Conservation (phyloP, 2,113 vertebrate genomes). For the Leucopsar rothschildi region DNA sequence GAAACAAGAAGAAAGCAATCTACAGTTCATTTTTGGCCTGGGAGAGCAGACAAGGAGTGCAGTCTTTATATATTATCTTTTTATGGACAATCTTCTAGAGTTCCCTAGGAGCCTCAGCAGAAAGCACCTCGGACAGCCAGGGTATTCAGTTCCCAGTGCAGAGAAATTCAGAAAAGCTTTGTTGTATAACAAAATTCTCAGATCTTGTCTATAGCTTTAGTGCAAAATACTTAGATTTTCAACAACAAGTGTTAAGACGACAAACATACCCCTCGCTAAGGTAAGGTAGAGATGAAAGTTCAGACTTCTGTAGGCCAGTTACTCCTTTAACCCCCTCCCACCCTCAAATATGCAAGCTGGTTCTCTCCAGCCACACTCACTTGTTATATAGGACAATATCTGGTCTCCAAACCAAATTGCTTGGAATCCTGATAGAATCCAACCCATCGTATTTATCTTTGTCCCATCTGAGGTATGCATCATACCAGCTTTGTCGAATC, state of each 20-base stretch:
- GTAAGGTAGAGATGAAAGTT: background rate
- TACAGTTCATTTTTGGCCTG: background rate
- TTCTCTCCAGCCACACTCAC: constrained; percentile 70
- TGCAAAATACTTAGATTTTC: background rate
- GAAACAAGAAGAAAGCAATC: background rate
- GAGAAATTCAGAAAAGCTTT: background rate
- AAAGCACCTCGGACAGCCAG: background rate
- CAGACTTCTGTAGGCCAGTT: background rate
- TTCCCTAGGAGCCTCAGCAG: background rate
- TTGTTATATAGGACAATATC: constrained; percentile 98
- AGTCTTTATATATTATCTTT: background rate
- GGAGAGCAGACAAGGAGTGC: background rate
- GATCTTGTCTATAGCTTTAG: background rate
- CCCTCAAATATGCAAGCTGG: background rate
- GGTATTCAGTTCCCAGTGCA: background rate
- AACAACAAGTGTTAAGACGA: background rate
- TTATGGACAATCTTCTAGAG: background rate
- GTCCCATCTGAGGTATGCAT: constrained; percentile 91
- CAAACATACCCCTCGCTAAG: background rate
- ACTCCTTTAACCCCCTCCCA: background rate
- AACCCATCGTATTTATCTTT: constrained; percentile 91
- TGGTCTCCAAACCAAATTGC: constrained; percentile 92
- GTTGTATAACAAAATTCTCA: background rate
- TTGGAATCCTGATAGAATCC: constrained; percentile 95
- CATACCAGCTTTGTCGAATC: constrained; percentile 93